Base-by-base conservation (phyloP, 2,113 vertebrate species). In the Eolophus roseicapilla region DNA sequence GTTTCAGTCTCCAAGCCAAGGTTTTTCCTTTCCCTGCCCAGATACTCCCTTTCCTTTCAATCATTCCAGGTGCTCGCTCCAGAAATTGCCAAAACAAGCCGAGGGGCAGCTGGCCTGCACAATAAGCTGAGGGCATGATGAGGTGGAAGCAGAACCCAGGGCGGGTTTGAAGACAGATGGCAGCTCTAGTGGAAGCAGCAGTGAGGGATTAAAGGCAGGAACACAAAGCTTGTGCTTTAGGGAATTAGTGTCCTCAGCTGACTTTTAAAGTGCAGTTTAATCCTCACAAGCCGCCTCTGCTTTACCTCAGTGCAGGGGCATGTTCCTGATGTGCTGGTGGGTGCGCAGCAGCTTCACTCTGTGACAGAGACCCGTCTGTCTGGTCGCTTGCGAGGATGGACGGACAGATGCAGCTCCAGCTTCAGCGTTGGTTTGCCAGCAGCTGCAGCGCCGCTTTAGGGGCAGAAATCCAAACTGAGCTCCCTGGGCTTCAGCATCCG, bases 401-500 rank as follows among this genome's bases (percentile, higher is more conserved):
- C 0, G 2, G n/a, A 41, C 2, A 1, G 41, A 33, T 59, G 2
- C 28, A 17, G 65, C 43, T 19, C 33, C 10, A 1, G 28, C 46
- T 18, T 18, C 7, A 1, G 37, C 2, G 1, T 4, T 33, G 50
- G 19, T n/a, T 64, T 13, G 4, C 13, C 60, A 27, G 59, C 39
- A 11, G 47, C 74, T 24, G 20, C 21, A 49, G 2, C 27, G 15
- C 21, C 0, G 2, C 1, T 17, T 3, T 23, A 4, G 74, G 52
- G 76, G 49, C 44, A 33, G 49, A 25, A 55, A 1, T 35, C 43
- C 59, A 7, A 7, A 11, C 50, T 19, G 16, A 1, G 44, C 41
- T 55, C 35, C 31, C 10, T 1, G 0, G 6, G 71, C 25, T 21
- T 82, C 39, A 17, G 17, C 50, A 0, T 43, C 4, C 2, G 35